Percentiles rank a stretch among this genome's conserved stretches.
Conservation (phyloP, 2,888 invertebrate genomes). For the Clanis bilineata region DNA sequence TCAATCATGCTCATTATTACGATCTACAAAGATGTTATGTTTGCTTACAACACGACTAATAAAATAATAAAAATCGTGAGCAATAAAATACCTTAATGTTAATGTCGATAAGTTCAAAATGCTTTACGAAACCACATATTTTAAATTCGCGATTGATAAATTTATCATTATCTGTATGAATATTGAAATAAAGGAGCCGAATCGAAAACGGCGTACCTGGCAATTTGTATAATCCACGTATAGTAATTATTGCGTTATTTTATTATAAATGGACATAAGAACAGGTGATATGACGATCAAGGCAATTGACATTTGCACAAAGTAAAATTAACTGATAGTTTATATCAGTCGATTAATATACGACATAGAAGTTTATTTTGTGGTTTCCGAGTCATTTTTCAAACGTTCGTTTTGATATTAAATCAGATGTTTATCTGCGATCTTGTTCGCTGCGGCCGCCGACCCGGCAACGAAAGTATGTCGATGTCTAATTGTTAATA, state of each 20-base stretch:
- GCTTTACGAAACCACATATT: not conserved
- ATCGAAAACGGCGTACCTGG: not conserved
- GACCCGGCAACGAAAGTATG: not conserved
- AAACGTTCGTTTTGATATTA: constrained; percentile 3
- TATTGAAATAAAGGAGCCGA: not conserved
- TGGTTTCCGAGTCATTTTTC: constrained; percentile 8
- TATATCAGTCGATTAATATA: not conserved
- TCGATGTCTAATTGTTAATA: constrained; percentile 6
- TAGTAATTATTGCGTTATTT: constrained; percentile 3
- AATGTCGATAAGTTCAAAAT: not conserved
- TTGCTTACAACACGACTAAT: not conserved
- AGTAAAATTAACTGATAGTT: constrained; percentile 1
- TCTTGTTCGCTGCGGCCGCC: not conserved
- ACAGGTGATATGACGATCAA: constrained; percentile 11
- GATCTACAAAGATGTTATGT: too few species aligned
- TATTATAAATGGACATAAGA: constrained; percentile 8
- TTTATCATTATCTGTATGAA: not conserved
- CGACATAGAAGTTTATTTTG: constrained; percentile 3
- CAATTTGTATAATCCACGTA: not conserved
- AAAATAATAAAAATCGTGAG: not conserved
- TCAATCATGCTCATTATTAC: too few species aligned
- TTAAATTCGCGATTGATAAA: constrained; percentile 1
- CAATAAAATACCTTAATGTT: not conserved
- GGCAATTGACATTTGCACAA: constrained; percentile 11
- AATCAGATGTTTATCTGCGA: constrained; percentile 4